Conservation (phyloP, 2,797 vertebrate species). For the Falco naumanni region DNA sequence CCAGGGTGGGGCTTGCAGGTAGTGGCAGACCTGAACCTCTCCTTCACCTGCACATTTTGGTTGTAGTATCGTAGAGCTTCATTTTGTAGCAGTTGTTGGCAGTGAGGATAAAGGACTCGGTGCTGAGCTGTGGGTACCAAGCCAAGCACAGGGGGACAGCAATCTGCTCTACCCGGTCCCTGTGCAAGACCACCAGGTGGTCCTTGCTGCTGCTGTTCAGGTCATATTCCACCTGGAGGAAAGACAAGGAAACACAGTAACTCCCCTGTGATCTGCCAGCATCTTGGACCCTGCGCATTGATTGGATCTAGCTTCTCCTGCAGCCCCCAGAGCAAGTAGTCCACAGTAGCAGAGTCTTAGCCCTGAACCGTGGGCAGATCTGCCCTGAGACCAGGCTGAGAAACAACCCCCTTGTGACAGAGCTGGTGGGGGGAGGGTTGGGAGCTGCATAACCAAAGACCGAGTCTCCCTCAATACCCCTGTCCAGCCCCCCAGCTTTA, state of each 20-base stretch:
- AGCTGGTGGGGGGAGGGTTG: background rate
- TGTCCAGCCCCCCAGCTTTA: background rate
- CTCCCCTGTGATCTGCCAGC: background rate
- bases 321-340: background rate
- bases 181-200: constrained; percentile 79
- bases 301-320: background rate
- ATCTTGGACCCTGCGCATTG: background rate
- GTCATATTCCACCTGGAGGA: constrained; percentile 90
- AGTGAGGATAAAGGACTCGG: constrained; percentile 87
- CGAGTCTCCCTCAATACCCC: background rate
- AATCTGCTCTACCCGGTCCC: constrained; percentile 84
- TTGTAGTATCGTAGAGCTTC: constrained; percentile 89
- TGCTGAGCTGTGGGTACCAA: constrained; percentile 89
- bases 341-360: background rate
- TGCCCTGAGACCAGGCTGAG: background rate
- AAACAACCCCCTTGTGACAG: background rate
- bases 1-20: background rate
- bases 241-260: background rate
- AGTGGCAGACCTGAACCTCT: background rate
- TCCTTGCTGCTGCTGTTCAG: constrained; percentile 79
- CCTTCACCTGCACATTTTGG: constrained; percentile 92
- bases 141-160: constrained; percentile 85
- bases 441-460: background rate
- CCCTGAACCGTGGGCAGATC: background rate
- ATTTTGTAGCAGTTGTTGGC: constrained; percentile 89